These are phyloP conservation scores for Blastobasis adustella DNA, from an alignment of 2,888 invertebrate genomes.

Conservation along the genomic window DNA sequence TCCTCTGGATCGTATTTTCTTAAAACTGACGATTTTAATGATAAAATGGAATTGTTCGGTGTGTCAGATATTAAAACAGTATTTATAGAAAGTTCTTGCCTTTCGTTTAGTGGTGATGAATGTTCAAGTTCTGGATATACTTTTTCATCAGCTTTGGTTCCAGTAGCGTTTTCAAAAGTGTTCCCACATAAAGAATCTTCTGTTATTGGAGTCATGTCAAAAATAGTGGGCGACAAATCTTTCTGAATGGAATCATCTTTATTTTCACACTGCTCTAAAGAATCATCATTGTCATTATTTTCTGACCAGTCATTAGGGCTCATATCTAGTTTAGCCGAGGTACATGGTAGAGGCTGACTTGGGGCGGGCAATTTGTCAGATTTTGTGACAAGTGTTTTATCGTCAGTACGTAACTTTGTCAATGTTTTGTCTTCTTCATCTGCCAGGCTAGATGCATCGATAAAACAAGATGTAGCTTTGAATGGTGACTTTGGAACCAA, in stretches of 20 bases:
- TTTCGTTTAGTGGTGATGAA: background rate
- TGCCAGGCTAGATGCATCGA: conserved; percentile 83
- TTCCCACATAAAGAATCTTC: conserved; percentile 45
- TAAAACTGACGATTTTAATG: conserved; percentile 43
- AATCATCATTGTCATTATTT: conserved; percentile 56
- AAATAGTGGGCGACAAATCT: conserved; percentile 51
- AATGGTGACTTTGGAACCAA: conserved; percentile 33
- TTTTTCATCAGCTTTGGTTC: background rate
- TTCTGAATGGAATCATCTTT: conserved; percentile 50
- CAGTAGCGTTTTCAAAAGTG: conserved; percentile 23
- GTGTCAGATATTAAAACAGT: conserved; percentile 62
- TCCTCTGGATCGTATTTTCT: conserved; percentile 38
- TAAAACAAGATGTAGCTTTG: conserved; percentile 77
- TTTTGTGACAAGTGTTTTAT: conserved; percentile 10
- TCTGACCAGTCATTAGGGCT: conserved; percentile 55
- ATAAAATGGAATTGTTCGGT: conserved; percentile 80
- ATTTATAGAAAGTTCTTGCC: background rate
- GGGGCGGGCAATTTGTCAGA: conserved; percentile 27
- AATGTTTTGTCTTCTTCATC: conserved; percentile 77
- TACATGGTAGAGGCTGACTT: conserved; percentile 46
- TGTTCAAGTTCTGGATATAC: background rate
- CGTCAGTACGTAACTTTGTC: conserved; percentile 15
- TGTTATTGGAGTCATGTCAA: conserved; percentile 51
- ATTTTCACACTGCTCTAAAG: conserved; percentile 48
- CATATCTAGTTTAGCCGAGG: conserved; percentile 34